phyloP scores from a whole-genome alignment of 2,888 invertebrate species.

The Tetramorium bicarinatum region DNA sequence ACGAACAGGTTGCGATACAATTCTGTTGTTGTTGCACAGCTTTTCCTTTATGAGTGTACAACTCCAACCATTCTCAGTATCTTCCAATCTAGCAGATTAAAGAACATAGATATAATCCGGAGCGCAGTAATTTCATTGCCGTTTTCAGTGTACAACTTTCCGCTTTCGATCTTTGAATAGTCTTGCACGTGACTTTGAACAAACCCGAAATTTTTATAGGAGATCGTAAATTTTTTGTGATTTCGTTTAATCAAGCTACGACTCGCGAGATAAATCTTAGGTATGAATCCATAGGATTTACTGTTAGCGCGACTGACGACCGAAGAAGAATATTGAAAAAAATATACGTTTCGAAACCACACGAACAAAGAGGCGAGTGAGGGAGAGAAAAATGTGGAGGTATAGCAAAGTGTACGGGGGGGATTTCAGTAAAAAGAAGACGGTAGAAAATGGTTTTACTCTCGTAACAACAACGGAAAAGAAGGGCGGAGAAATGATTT shows the following conservation, averaged over 20 bases:
- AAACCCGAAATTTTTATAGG: slow-evolving; percentile 35
- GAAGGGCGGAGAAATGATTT: slow-evolving; percentile 42
- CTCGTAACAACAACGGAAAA: slow-evolving; percentile 48
- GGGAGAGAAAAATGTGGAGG: slow-evolving; percentile 31
- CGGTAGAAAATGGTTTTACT: slow-evolving; percentile 42
- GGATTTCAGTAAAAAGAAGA: slow-evolving; percentile 45
- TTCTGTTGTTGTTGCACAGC: slow-evolving; percentile 29
- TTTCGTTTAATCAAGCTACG: slow-evolving; percentile 73
- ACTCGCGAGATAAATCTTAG: neutral
- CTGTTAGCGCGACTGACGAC: slow-evolving; percentile 10
- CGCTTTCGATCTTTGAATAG: slow-evolving; percentile 1
- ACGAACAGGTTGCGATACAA: slow-evolving; percentile 44
- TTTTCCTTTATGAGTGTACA: slow-evolving; percentile 26
- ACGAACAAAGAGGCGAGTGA: slow-evolving; percentile 38
- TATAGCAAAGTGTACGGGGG: slow-evolving; percentile 21
- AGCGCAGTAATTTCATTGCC: slow-evolving; percentile 35
- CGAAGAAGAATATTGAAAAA: slow-evolving; percentile 34
- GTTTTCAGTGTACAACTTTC: slow-evolving; percentile 42
- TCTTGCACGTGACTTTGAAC: neutral
- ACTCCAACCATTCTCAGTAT: slow-evolving; percentile 38
- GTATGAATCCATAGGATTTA: slow-evolving; percentile 30
- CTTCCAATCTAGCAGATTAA: slow-evolving; percentile 55
- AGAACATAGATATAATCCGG: slow-evolving; percentile 44
- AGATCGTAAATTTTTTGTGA: slow-evolving; percentile 61
- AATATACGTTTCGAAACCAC: slow-evolving; percentile 28